phyloP scores from a whole-genome alignment of 2,113 vertebrate genomes.

The Chionis minor region DNA sequence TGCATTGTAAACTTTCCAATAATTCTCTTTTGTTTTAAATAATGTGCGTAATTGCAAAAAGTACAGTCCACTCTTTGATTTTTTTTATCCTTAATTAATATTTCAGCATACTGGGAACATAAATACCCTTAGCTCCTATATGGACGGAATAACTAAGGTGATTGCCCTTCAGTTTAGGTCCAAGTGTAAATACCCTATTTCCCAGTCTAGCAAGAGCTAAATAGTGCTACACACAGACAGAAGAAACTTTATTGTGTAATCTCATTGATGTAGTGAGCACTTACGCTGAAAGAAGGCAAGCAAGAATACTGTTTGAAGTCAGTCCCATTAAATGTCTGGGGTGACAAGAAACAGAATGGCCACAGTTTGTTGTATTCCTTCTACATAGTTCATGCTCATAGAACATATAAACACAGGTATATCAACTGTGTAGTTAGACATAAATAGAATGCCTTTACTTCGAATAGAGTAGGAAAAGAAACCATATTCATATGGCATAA shows the following conservation, averaged over 20 bases:
- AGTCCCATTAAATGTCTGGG: constrained; percentile 20
- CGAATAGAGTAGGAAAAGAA: not conserved
- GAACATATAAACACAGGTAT: constrained; percentile 19
- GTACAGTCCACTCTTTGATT: not conserved
- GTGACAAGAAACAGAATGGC: constrained; percentile 29
- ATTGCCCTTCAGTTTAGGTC: not conserved
- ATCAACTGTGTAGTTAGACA: not conserved
- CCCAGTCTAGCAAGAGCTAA: not conserved
- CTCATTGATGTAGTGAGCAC: not conserved
- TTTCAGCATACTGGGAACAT: not conserved
- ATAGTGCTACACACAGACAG: not conserved
- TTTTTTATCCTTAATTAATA: not conserved
- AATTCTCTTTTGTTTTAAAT: not conserved
- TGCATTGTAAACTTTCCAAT: not conserved
- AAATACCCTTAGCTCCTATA: not conserved
- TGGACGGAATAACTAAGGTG: not conserved
- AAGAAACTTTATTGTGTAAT: not conserved
- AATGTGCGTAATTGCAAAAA: not conserved
- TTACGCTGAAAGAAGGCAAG: not conserved
- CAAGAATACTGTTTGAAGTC: not conserved
- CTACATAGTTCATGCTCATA: not conserved
- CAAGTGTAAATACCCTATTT: not conserved
- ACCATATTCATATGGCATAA: not conserved
- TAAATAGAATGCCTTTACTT: constrained; percentile 8
- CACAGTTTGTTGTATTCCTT: not conserved